phyloP scores from a whole-genome alignment of 2,113 vertebrate species.

The Rhinogobius similis region DNA sequence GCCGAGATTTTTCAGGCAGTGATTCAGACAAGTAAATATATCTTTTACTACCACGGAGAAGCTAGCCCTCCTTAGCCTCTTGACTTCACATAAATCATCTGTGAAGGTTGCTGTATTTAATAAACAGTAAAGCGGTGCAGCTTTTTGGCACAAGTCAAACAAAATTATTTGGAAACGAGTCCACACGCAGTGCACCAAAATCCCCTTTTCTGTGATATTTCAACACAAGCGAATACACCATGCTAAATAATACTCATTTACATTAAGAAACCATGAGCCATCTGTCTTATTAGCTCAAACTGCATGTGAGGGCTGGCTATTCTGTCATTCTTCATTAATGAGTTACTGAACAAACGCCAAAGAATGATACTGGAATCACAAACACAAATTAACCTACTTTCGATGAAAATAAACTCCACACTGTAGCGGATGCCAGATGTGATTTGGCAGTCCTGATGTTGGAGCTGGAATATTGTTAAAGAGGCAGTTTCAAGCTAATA shows the following conservation, averaged over 20 bases:
- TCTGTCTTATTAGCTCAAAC: slow-evolving; percentile 60
- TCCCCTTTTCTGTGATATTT: slow-evolving; percentile 42
- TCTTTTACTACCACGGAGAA: slow-evolving; percentile 31
- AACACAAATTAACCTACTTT: slow-evolving; percentile 38
- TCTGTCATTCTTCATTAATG: slow-evolving; percentile 63
- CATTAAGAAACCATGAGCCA: slow-evolving; percentile 72
- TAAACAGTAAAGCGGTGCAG: slow-evolving; percentile 4
- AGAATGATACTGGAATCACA: slow-evolving; percentile 41
- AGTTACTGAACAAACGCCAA: slow-evolving; percentile 37
- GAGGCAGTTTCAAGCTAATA: slow-evolving; percentile 1
- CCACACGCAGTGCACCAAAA: slow-evolving; percentile 19
- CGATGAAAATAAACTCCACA: slow-evolving; percentile 40
- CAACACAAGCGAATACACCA: slow-evolving; percentile 34
- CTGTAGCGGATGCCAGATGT: slow-evolving; percentile 10
- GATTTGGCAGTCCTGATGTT: slow-evolving; percentile 1
- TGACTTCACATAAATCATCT: slow-evolving; percentile 29
- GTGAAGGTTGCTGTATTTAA: slow-evolving; percentile 35
- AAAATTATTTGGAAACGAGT: slow-evolving; percentile 31
- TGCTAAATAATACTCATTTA: slow-evolving; percentile 45
- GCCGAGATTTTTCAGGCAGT: slow-evolving; percentile 32
- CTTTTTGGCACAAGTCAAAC: slow-evolving; percentile 44
- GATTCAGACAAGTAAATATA: slow-evolving; percentile 36
- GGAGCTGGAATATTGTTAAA: slow-evolving; percentile 14
- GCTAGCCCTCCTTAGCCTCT: slow-evolving; percentile 18
- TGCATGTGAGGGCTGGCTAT: slow-evolving; percentile 55